Percentiles rank a stretch among this genome's conserved stretches.
phyloP scores from a whole-genome alignment of 1,140 invertebrate genomes.

The Drosophila kanapiae region DNA sequence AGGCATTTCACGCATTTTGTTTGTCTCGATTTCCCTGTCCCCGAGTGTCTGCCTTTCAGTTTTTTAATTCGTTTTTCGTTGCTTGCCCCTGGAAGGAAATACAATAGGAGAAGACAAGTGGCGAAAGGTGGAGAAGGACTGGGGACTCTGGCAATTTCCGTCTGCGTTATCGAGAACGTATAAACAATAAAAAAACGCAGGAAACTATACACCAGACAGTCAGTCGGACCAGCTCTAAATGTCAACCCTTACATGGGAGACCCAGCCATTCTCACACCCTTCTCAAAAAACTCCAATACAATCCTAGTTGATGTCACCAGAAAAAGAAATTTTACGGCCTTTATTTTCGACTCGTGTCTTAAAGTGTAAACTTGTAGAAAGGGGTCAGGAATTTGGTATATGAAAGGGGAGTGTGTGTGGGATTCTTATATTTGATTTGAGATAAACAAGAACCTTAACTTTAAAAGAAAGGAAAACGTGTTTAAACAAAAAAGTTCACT shows the following conservation, averaged over 20 bases:
- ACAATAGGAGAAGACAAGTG: slow-evolving; percentile 55
- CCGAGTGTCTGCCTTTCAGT: slow-evolving; percentile 29
- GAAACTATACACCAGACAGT: slow-evolving; percentile 43
- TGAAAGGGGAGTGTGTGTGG: background rate
- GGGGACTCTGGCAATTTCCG: slow-evolving; percentile 71
- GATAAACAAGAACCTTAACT: background rate
- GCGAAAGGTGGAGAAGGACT: slow-evolving; percentile 15
- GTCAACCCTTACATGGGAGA: slow-evolving; percentile 43
- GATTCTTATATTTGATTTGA: background rate
- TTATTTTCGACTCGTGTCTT: slow-evolving; percentile 57
- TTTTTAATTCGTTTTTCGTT: slow-evolving; percentile 67
- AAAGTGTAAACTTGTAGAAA: slow-evolving; percentile 58
- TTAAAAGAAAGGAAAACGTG: too few relatives aligned
- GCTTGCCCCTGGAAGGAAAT: slow-evolving; percentile 48
- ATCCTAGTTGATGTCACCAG: slow-evolving; percentile 25
- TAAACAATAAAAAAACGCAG: slow-evolving; percentile 71
- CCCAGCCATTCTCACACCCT: slow-evolving; percentile 8
- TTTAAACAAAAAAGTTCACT: background rate
- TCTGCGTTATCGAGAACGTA: slow-evolving; percentile 79
- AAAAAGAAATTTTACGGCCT: slow-evolving; percentile 46
- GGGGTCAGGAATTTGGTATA: slow-evolving; percentile 6
- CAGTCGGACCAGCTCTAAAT: slow-evolving; percentile 14
- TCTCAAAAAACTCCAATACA: slow-evolving; percentile 11
- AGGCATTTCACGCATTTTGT: slow-evolving; percentile 68
- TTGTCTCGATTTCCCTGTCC: slow-evolving; percentile 48